phyloP scores from a whole-genome alignment of 2,888 invertebrate species.

The Mythimna loreyi region DNA sequence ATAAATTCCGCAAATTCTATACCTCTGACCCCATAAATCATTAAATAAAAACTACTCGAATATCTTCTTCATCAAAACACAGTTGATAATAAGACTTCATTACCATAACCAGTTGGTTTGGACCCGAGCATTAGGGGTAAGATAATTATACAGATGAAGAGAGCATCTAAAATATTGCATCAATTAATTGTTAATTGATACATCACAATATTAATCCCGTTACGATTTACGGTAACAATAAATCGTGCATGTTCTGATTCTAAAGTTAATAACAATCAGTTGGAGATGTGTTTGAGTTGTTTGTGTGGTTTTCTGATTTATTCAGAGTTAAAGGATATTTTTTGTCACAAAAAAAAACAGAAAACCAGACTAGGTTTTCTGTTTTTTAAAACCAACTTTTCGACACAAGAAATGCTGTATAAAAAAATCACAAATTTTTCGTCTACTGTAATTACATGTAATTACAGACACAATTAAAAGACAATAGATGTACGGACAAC shows the following conservation, averaged over 20 bases:
- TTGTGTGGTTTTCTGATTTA: background rate
- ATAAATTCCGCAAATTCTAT: constrained; percentile 29
- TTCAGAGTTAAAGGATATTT: background rate
- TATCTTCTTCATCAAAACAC: constrained; percentile 5
- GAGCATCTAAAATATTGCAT: constrained; percentile 28
- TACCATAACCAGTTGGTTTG: constrained; percentile 46
- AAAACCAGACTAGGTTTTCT: too few relatives aligned
- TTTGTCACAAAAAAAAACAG: background rate
- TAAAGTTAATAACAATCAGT: constrained; percentile 1
- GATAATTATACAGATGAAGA: constrained; percentile 23
- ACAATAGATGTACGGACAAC: too few relatives aligned
- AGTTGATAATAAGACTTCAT: constrained; percentile 10
- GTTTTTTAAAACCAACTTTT: background rate
- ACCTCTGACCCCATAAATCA: constrained; percentile 32
- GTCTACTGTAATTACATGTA: too few relatives aligned
- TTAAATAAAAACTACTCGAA: constrained; percentile 28
- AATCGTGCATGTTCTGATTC: constrained; percentile 18
- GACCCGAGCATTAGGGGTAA: constrained; percentile 6
- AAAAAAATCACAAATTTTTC: too few relatives aligned
- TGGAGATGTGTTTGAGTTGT: background rate
- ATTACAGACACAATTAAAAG: too few relatives aligned
- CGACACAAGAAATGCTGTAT: background rate
- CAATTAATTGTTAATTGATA: constrained; percentile 41
- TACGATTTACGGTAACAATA: constrained; percentile 36
- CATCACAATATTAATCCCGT: constrained; percentile 31